phyloP scores from a whole-genome alignment of 2,113 vertebrate species.

The Toxotes jaculatrix region DNA sequence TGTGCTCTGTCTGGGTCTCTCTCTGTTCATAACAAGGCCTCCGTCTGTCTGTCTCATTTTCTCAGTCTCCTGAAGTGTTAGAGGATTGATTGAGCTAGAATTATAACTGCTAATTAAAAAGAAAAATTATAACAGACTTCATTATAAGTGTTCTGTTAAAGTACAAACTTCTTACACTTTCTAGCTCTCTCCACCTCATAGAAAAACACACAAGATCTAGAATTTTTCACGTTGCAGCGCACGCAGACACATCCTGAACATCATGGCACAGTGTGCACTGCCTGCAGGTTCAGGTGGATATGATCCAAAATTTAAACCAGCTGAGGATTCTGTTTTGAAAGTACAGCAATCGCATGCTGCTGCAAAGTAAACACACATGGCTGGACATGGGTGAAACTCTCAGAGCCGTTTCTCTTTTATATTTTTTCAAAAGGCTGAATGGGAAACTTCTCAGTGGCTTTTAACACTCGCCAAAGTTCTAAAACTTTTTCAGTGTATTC shows the following conservation, averaged over 20 bases:
- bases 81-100: background rate
- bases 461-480: background rate
- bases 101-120: background rate
- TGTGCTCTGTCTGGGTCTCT: background rate
- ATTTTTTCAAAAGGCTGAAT: background rate
- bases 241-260: background rate
- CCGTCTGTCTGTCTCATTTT: background rate
- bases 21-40: background rate
- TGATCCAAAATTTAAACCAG: background rate
- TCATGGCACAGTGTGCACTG: background rate
- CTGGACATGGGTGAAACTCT: background rate
- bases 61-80: background rate
- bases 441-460: background rate
- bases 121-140: background rate
- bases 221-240: no score
- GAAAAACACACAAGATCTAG: no score
- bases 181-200: background rate
- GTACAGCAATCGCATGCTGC: background rate
- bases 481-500: no score
- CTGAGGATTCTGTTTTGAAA: background rate
- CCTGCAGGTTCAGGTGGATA: background rate
- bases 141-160: background rate
- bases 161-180: background rate
- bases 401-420: background rate
- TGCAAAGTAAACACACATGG: background rate